Evolutionary conservation across 2,797 vertebrate species (phyloP).

Genomic region (Ispidina lecontei): DNA sequence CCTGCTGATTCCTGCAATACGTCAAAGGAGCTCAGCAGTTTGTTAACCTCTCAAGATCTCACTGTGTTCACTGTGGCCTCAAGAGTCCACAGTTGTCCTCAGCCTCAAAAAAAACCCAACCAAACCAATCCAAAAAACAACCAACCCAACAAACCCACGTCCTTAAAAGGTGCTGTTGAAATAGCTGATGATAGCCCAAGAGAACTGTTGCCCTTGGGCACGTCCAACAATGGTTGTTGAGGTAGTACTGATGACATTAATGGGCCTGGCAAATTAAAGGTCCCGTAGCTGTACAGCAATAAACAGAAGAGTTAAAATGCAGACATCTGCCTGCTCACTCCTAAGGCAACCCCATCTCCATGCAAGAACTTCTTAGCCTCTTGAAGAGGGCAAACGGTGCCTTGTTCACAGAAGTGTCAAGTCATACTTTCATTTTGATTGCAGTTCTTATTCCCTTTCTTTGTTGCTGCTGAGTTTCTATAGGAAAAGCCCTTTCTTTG

Average conservation of each 20-base stretch:
- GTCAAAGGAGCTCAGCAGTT: neutral
- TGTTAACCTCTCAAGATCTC: conserved; percentile 26
- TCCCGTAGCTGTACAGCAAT: neutral
- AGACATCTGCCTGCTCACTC: neutral
- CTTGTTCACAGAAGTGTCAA: neutral
- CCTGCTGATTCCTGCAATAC: neutral
- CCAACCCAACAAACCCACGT: no score
- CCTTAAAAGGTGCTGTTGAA: neutral
- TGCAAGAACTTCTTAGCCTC: neutral
- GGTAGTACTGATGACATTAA: neutral
- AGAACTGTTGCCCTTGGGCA: neutral
- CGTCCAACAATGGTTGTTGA: neutral
- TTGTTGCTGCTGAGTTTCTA: neutral
- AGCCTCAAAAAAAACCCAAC: neutral
- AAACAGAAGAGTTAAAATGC: neutral
- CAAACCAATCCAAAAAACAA: neutral
- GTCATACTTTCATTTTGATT: neutral
- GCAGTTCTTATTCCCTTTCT: neutral
- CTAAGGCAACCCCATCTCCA: neutral
- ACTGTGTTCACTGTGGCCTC: neutral
- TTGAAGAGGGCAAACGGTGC: neutral
- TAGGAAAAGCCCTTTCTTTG: neutral
- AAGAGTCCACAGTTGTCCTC: neutral
- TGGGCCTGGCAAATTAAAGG: neutral
- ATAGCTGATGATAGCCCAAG: neutral